phyloP scores from a whole-genome alignment of 2,797 vertebrate species.

The Epinephelus malabaricus region DNA sequence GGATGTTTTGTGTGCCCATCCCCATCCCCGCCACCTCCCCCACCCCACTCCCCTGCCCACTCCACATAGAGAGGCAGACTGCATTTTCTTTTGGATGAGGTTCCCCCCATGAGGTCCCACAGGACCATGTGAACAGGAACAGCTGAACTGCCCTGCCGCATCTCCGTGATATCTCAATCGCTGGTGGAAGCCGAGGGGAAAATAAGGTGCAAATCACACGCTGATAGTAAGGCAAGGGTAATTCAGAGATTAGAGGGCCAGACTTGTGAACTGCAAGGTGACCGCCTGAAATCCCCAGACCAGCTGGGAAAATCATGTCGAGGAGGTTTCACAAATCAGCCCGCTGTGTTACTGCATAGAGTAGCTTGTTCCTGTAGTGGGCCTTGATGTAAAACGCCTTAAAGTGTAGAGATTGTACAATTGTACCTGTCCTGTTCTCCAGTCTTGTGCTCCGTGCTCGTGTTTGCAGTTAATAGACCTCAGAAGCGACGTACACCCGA shows the following conservation, averaged over 20 bases:
- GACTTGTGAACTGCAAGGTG: conserved; percentile 22
- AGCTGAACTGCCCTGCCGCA: conserved; percentile 26
- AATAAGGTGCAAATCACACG: conserved; percentile 29
- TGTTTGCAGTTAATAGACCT: conserved; percentile 33
- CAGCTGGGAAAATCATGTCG: background rate
- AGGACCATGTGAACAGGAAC: conserved; percentile 31
- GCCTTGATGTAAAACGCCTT: conserved; percentile 6
- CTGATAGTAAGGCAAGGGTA: conserved; percentile 25
- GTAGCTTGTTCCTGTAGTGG: conserved; percentile 1
- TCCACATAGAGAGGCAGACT: conserved; percentile 23
- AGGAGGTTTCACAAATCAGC: conserved; percentile 13
- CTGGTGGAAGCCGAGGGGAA: conserved; percentile 10
- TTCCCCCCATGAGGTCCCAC: conserved; percentile 26
- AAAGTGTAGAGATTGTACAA: background rate
- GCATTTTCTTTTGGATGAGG: conserved; percentile 32
- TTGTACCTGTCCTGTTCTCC: background rate
- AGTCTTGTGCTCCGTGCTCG: conserved; percentile 10
- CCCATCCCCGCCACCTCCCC: conserved; percentile 1
- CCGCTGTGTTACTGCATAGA: background rate
- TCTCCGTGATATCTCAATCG: conserved; percentile 43
- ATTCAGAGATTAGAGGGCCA: conserved; percentile 44
- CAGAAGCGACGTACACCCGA: conserved; percentile 7
- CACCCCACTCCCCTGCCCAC: background rate
- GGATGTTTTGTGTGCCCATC: conserved; percentile 35
- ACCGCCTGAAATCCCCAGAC: conserved; percentile 22